Conservation (phyloP, 1,140 invertebrate species). For the Battus philenor region DNA sequence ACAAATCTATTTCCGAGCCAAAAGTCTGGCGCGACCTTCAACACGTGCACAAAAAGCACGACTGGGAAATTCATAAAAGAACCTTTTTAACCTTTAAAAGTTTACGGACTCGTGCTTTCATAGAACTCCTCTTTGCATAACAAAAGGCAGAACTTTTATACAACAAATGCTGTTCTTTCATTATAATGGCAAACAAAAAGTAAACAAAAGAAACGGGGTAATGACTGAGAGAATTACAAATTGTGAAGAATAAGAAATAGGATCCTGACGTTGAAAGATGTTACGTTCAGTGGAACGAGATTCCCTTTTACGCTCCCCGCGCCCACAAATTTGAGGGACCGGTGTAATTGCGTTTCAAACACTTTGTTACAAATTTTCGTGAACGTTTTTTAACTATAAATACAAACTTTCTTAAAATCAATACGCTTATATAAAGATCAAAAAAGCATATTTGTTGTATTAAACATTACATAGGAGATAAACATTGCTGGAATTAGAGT, state of each 20-base stretch:
- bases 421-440: too few relatives aligned
- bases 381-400: too few relatives aligned
- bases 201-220: conserved; percentile 10
- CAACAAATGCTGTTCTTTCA: conserved; percentile 1
- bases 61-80: too few relatives aligned
- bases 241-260: conserved; percentile 10
- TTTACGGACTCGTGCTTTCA: neutral
- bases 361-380: conserved; percentile 12
- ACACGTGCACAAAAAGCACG: too few relatives aligned
- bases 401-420: too few relatives aligned
- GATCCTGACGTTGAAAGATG: conserved; percentile 6
- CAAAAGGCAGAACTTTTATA: conserved; percentile 5
- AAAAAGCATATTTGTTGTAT: too few relatives aligned
- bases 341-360: conserved; percentile 13
- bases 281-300: conserved; percentile 15
- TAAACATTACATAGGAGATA: too few relatives aligned
- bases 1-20: too few relatives aligned
- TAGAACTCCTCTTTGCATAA: conserved; percentile 6
- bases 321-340: conserved; percentile 11
- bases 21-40: too few relatives aligned
- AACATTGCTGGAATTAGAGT: too few relatives aligned
- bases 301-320: conserved; percentile 5
- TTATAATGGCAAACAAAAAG: conserved; percentile 2
- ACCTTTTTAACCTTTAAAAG: conserved; percentile 7
- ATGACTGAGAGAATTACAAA: conserved; percentile 11